These are phyloP conservation scores for Lepidostoma basale DNA, from an alignment of 1,140 invertebrate genomes.

Conservation along the genomic window DNA sequence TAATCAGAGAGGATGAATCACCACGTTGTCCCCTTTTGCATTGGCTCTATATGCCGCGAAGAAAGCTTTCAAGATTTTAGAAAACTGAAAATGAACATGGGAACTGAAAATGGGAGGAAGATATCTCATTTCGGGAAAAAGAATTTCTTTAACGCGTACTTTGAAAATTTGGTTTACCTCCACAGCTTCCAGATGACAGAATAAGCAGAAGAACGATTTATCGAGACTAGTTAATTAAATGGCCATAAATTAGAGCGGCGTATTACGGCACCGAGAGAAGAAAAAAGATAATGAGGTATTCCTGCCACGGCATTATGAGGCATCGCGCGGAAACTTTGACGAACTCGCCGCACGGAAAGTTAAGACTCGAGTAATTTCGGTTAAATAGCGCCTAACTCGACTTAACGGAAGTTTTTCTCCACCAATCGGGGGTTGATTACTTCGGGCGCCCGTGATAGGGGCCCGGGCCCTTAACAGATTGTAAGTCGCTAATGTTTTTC, in stretches of 20 bases:
- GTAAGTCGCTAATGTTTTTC: constrained; percentile 32
- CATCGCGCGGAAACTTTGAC: not conserved
- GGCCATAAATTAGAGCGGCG: not conserved
- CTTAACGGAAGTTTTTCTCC: constrained; percentile 37
- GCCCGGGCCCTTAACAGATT: constrained; percentile 17
- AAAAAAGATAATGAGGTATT: not conserved
- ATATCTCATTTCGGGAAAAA: no score
- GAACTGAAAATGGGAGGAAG: no score
- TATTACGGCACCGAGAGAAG: not conserved
- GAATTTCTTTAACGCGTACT: no score
- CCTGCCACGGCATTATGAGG: not conserved
- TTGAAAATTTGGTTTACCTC: no score
- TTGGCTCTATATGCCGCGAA: no score
- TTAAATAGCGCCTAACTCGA: constrained; percentile 43
- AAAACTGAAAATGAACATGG: no score
- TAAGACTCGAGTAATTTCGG: constrained; percentile 37
- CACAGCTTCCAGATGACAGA: no score
- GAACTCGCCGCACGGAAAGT: constrained; percentile 9
- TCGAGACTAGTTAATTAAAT: not conserved
- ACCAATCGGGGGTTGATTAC: constrained; percentile 41
- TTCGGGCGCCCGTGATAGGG: constrained; percentile 21
- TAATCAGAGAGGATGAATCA: no score
- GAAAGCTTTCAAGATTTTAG: no score
- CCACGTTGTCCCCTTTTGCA: no score
- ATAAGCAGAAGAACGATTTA: no score